Conservation (phyloP, 2,797 vertebrate genomes). For the Numenius phaeopus region DNA sequence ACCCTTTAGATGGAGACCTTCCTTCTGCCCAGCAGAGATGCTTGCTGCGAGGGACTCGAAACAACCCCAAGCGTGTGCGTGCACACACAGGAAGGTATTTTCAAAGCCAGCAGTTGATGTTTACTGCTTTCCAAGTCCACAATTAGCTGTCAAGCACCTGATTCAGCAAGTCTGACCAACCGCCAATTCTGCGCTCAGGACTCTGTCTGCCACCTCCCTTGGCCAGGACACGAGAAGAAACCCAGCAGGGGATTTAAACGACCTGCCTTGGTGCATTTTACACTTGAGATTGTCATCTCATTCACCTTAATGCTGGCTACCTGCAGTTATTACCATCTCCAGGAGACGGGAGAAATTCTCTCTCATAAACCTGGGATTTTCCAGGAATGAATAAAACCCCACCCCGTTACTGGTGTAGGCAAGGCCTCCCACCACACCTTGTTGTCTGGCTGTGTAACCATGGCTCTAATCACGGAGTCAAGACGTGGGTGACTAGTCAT, state of each 20-base stretch:
- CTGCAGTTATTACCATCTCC: not conserved
- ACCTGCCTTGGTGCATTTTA: not conserved
- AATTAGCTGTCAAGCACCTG: slow-evolving; percentile 39
- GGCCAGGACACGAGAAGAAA: not conserved
- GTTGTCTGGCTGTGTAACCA: not conserved
- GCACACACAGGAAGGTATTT: not conserved
- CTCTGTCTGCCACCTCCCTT: not conserved
- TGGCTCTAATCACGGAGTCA: not conserved
- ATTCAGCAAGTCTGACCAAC: not conserved
- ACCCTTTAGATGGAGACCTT: not conserved
- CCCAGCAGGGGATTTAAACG: not conserved
- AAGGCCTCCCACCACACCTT: slow-evolving; percentile 32
- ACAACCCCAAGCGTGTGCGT: not conserved
- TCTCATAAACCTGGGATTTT: not conserved
- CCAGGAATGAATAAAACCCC: not conserved
- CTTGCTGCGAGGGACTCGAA: not conserved
- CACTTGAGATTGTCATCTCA: not conserved
- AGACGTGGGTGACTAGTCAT: not conserved
- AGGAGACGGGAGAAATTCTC: not conserved
- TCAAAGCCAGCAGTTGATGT: not conserved
- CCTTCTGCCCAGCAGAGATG: not conserved
- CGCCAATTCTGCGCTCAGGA: not conserved
- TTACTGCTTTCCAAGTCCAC: slow-evolving; percentile 44
- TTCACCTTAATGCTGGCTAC: not conserved
- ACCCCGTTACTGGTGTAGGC: not conserved